Evolutionary conservation across 2,113 vertebrate genomes (phyloP).

Genomic region (Apodemus speciosus): DNA sequence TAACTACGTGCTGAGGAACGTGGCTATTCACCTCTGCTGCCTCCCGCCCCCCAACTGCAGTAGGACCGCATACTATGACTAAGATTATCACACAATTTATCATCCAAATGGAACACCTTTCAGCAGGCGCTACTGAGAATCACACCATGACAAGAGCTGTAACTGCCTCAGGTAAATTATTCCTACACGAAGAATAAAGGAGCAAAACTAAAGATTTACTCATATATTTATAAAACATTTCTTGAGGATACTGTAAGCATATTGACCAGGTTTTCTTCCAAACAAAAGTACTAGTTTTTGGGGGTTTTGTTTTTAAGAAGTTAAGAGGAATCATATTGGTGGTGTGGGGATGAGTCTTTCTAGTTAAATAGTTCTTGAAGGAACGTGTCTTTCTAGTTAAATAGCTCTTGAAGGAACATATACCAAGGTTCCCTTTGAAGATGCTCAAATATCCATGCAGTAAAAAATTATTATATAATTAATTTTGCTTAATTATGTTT

Average conservation of each 20-base stretch:
- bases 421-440: neutral
- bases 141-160: neutral
- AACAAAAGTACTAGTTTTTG: neutral
- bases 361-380: neutral
- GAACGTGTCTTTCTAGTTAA: neutral
- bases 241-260: neutral
- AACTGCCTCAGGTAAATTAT: neutral
- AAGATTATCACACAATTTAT: neutral
- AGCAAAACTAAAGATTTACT: neutral
- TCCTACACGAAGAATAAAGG: neutral
- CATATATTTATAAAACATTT: slow-evolving; percentile 1
- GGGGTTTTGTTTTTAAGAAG: neutral
- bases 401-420: neutral
- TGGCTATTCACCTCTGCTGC: neutral
- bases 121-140: neutral
- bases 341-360: neutral
- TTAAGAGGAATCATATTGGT: neutral
- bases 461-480: neutral
- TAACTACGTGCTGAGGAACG: neutral
- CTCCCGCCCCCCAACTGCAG: too few relatives aligned
- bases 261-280: neutral
- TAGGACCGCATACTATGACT: neutral
- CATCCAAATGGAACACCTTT: neutral
- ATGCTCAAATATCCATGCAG: neutral
- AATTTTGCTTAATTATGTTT: neutral